Percentiles rank a stretch among this genome's conserved stretches.
phyloP scores from a whole-genome alignment of 1,140 invertebrate genomes.

The Zaprionus lachaisei region DNA sequence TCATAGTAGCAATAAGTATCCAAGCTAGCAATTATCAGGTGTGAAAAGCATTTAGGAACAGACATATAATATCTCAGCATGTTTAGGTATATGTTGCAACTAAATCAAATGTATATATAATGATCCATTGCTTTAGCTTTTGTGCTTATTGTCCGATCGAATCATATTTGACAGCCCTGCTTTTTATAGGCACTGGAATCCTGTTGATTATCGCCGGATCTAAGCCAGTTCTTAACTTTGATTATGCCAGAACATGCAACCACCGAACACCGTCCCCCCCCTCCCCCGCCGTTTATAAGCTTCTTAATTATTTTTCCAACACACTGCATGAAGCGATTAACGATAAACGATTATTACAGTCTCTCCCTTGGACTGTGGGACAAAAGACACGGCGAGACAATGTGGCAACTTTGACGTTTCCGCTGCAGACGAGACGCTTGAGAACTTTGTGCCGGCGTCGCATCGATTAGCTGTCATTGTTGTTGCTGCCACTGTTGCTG shows the following conservation, averaged over 20 bases:
- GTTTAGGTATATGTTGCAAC: neutral
- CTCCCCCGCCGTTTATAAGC: neutral
- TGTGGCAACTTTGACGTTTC: slow-evolving; percentile 56
- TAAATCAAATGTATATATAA: neutral
- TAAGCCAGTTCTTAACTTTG: neutral
- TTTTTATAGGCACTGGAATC: neutral
- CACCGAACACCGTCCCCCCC: too few species aligned
- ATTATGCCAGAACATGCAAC: neutral
- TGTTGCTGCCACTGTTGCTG: slow-evolving; percentile 5
- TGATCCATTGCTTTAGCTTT: too few species aligned
- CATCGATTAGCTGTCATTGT: slow-evolving; percentile 44
- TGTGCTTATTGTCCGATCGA: too few species aligned
- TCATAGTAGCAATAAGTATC: neutral
- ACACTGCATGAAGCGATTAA: slow-evolving; percentile 2
- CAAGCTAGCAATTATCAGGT: neutral
- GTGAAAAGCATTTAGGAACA: neutral
- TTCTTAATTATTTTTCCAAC: neutral
- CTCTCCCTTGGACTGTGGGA: neutral
- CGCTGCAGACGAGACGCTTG: slow-evolving; percentile 65
- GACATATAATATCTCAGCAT: neutral
- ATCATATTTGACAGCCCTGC: neutral
- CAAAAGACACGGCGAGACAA: slow-evolving; percentile 42
- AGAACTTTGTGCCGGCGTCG: slow-evolving; percentile 62
- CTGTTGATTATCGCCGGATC: neutral
- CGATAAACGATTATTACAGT: slow-evolving; percentile 4